A percentile compares a stretch with the other conserved stretches of the same genome.
Conservation (phyloP, 2,888 invertebrate genomes). For the Osmoderma eremita region DNA sequence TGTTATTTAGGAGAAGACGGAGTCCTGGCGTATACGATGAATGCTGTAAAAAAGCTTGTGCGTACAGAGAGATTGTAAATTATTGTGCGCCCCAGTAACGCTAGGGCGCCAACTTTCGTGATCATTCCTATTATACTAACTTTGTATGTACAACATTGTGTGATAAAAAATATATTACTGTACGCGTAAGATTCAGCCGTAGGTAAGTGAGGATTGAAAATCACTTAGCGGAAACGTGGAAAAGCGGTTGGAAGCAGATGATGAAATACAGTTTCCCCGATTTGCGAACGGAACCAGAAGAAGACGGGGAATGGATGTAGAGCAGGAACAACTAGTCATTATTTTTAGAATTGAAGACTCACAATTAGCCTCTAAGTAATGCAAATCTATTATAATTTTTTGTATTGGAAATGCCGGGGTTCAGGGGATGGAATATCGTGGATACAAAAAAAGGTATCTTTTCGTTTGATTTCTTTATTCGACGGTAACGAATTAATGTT, state of each 20-base stretch:
- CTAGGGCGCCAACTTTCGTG: neutral
- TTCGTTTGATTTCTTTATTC: neutral
- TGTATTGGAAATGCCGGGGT: neutral
- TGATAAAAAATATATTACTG: constrained; percentile 16
- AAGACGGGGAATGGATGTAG: neutral
- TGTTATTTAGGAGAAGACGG: constrained; percentile 6
- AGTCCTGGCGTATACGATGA: constrained; percentile 31
- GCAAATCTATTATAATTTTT: neutral
- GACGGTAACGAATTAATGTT: neutral
- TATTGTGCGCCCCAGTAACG: constrained; percentile 21
- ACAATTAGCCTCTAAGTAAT: constrained; percentile 22
- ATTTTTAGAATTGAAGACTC: constrained; percentile 31
- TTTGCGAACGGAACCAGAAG: neutral
- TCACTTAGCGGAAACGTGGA: neutral
- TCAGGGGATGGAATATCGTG: neutral
- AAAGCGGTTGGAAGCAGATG: neutral
- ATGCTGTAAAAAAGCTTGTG: constrained; percentile 32
- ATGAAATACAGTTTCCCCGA: neutral
- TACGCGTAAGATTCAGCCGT: constrained; percentile 21
- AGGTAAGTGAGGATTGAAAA: neutral
- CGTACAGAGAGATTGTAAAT: constrained; percentile 14
- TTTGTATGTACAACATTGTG: constrained; percentile 29
- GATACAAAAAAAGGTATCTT: constrained; percentile 13
- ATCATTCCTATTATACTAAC: constrained; percentile 24
- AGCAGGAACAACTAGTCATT: constrained; percentile 29